These are phyloP conservation scores for Rhabditophanes sp. DNA, from an alignment of 2,888 invertebrate species.

Conservation along the genomic window DNA sequence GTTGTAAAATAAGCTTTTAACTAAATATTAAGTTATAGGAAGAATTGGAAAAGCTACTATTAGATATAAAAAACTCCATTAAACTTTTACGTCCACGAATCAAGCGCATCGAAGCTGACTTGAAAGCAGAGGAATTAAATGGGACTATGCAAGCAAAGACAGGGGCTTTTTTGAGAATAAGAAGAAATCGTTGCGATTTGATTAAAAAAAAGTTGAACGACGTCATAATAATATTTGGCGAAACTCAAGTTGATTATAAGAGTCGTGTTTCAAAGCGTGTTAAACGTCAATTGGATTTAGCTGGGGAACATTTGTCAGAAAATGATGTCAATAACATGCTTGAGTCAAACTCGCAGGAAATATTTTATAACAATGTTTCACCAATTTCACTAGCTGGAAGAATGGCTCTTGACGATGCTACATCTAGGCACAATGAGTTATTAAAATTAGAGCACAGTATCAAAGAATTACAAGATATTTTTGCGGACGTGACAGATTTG, in stretches of 20 bases:
- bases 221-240: slow-evolving; percentile 28
- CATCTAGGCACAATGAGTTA: slow-evolving; percentile 79
- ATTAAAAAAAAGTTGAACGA: slow-evolving; percentile 24
- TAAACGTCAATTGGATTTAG: slow-evolving; percentile 32
- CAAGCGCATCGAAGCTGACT: slow-evolving; percentile 10
- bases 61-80: slow-evolving; percentile 13
- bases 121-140: slow-evolving; percentile 10
- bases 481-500: slow-evolving; percentile 99
- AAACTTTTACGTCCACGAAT: slow-evolving; percentile 12
- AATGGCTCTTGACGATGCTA: slow-evolving; percentile 34
- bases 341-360: slow-evolving; percentile 21
- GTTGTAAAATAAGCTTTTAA: background rate
- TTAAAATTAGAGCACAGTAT: slow-evolving; percentile 98
- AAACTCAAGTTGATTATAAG: slow-evolving; percentile 33
- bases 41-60: slow-evolving; percentile 31
- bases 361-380: slow-evolving; percentile 37
- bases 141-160: slow-evolving; percentile 6
- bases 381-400: slow-evolving; percentile 30
- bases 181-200: slow-evolving; percentile 31
- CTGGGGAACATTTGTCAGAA: slow-evolving; percentile 25
- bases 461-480: slow-evolving; percentile 98
- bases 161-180: slow-evolving; percentile 19
- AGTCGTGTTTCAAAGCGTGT: slow-evolving; percentile 33
- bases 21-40: slow-evolving; percentile 12
- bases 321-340: slow-evolving; percentile 32